phyloP scores from a whole-genome alignment of 2,113 vertebrate genomes.

The Corvus cornix region DNA sequence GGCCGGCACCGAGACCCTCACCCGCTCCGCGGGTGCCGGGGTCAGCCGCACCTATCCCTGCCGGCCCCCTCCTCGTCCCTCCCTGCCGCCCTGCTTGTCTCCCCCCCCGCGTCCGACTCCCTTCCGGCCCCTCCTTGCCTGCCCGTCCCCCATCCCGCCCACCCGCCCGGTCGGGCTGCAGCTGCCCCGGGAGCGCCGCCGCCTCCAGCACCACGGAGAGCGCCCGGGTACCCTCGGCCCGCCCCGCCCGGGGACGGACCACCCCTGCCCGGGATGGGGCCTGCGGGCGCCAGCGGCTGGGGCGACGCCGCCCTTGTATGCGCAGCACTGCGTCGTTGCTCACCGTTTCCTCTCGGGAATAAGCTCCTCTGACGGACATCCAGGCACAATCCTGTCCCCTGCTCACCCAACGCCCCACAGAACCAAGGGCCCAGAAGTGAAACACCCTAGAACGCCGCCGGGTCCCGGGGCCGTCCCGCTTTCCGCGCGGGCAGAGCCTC shows the following conservation, averaged over 20 bases:
- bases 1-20: slow-evolving; percentile 44
- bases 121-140: too few relatives aligned
- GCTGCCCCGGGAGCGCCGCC: background rate
- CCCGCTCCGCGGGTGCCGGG: background rate
- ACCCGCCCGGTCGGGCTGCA: background rate
- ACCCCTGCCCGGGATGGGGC: rapidly evolving
- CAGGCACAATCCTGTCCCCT: too few relatives aligned
- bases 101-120: too few relatives aligned
- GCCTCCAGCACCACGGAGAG: slow-evolving; percentile 10
- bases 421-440: background rate
- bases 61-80: background rate
- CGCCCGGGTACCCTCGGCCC: background rate
- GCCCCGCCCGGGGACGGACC: background rate
- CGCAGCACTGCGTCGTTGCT: background rate
- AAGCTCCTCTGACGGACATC: background rate
- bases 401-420: background rate
- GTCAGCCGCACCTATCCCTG: background rate
- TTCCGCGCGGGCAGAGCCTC: too few relatives aligned
- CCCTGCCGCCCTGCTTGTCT: too few relatives aligned
- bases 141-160: background rate
- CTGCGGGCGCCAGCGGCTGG: too few relatives aligned
- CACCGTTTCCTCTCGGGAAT: background rate
- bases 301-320: rapidly evolving
- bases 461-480: background rate
- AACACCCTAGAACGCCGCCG: background rate